Evolutionary conservation across 2,888 invertebrate genomes (phyloP).

Genomic region (Taphrorychus bicolor): DNA sequence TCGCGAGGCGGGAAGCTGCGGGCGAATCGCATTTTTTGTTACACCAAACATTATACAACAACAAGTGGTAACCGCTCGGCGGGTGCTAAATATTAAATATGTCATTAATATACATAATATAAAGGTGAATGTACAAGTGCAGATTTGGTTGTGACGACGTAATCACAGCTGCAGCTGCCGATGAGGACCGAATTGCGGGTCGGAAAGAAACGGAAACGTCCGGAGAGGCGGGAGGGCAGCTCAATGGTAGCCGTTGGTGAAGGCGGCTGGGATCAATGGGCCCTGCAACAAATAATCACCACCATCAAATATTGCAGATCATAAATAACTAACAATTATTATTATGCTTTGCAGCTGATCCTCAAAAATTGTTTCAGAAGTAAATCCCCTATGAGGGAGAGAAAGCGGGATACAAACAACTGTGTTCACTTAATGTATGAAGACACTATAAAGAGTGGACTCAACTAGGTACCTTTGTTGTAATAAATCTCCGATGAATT

Average conservation of each 20-base stretch:
- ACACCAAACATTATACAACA: slow-evolving; percentile 62
- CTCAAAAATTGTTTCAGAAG: too few species aligned
- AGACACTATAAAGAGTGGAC: too few species aligned
- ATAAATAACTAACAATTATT: too few species aligned
- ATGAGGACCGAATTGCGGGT: slow-evolving; percentile 51
- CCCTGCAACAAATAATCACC: slow-evolving; percentile 79
- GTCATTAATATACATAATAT: slow-evolving; percentile 54
- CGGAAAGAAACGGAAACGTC: slow-evolving; percentile 54
- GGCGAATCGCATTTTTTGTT: slow-evolving; percentile 57
- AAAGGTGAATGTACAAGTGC: slow-evolving; percentile 62
- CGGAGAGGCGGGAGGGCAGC: slow-evolving; percentile 45
- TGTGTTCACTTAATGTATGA: too few species aligned
- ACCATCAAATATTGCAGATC: neutral
- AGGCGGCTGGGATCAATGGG: slow-evolving; percentile 97
- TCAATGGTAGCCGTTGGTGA: slow-evolving; percentile 98
- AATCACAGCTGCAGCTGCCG: slow-evolving; percentile 59
- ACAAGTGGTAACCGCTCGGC: slow-evolving; percentile 61
- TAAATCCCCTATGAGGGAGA: too few species aligned
- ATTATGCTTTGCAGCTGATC: too few species aligned
- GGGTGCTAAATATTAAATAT: slow-evolving; percentile 58
- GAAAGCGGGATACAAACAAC: too few species aligned
- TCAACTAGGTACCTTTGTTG: too few species aligned
- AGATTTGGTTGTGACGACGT: slow-evolving; percentile 56
- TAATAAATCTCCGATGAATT: too few species aligned
- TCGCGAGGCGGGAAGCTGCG: slow-evolving; percentile 59